Evolutionary conservation across 2,888 invertebrate species (phyloP).

Genomic region (Pherbina coryleti): DNA sequence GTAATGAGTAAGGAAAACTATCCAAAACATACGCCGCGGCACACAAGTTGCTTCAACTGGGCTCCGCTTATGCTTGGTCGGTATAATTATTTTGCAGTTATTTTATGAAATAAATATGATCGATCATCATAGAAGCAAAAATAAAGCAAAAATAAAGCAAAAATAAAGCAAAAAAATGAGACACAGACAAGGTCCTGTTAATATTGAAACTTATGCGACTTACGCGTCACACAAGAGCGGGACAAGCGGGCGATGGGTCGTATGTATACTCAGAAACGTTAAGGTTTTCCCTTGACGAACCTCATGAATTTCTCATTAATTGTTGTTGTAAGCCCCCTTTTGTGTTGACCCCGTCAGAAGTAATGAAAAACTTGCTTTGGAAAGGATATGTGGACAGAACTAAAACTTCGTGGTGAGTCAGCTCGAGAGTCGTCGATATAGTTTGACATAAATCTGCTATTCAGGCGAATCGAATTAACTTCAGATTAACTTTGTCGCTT

Average conservation of each 20-base stretch:
- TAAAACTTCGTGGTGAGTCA: slow-evolving; percentile 40
- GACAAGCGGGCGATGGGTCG: not conserved
- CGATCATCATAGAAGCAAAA: slow-evolving; percentile 38
- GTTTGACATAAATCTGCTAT: slow-evolving; percentile 41
- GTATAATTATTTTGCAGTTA: slow-evolving; percentile 44
- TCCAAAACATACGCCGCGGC: slow-evolving; percentile 9
- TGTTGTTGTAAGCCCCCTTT: slow-evolving; percentile 44
- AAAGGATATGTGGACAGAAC: slow-evolving; percentile 2
- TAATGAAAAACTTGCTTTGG: slow-evolving; percentile 12
- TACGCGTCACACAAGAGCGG: not conserved
- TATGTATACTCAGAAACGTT: not conserved
- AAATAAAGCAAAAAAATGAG: not conserved
- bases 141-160: not conserved
- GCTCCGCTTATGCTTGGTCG: slow-evolving; percentile 10
- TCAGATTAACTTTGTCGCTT: slow-evolving; percentile 51
- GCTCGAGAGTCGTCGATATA: not conserved
- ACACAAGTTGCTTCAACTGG: not conserved
- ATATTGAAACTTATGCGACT: not conserved
- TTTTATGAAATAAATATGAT: slow-evolving; percentile 38
- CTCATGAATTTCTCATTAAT: slow-evolving; percentile 54
- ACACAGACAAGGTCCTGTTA: too few relatives aligned
- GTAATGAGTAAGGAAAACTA: not conserved
- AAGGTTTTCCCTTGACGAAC: slow-evolving; percentile 47
- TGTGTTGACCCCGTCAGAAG: not conserved
- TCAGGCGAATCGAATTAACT: slow-evolving; percentile 54